Conservation (phyloP, 2,113 vertebrate genomes). For the Alaudala cheleensis region DNA sequence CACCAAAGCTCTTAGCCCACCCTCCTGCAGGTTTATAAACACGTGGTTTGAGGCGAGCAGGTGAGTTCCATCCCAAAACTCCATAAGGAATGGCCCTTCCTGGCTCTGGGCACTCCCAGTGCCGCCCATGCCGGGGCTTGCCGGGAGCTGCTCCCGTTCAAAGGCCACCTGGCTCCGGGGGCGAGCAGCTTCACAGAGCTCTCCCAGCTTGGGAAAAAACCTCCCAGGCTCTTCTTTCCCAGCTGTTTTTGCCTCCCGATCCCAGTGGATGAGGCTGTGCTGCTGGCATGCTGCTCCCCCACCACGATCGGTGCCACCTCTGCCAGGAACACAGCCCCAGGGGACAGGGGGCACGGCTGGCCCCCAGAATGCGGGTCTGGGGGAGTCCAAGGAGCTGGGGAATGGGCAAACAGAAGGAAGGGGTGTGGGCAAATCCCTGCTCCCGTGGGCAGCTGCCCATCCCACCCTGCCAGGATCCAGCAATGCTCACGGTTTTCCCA, state of each 20-base stretch:
- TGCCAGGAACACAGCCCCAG: neutral
- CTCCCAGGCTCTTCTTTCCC: neutral
- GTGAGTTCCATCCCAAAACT: neutral
- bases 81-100: fast-evolving
- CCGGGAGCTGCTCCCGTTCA: neutral
- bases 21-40: fast-evolving
- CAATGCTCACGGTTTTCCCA: neutral
- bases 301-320: fast-evolving
- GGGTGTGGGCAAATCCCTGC: neutral
- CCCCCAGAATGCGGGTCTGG: neutral
- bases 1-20: neutral
- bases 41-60: fast-evolving
- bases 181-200: neutral
- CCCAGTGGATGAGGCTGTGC: neutral
- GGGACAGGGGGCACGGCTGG: fast-evolving
- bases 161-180: slow-evolving; percentile 20
- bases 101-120: neutral
- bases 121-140: neutral
- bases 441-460: neutral
- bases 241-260: neutral
- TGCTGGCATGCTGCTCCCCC: neutral
- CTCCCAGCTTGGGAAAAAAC: slow-evolving; percentile 19
- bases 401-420: neutral
- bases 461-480: fast-evolving
- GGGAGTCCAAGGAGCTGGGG: neutral